Percentiles rank a stretch among this genome's conserved stretches.
Conservation (phyloP, 2,113 vertebrate species). For the Abramis brama region DNA sequence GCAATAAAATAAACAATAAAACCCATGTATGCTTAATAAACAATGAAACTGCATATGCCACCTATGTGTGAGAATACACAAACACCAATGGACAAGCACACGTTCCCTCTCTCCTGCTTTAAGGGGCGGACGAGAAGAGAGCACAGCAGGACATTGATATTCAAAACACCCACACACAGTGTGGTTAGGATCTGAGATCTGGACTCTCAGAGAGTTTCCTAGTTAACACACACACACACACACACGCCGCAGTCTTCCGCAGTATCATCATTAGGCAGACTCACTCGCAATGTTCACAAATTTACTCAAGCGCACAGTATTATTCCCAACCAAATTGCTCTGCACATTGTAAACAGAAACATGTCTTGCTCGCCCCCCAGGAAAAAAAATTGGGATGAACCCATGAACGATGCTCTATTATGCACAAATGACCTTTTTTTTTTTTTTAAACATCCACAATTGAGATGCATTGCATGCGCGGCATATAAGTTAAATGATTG, state of each 20-base stretch:
- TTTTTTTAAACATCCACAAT: neutral
- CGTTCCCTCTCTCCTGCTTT: slow-evolving; percentile 33
- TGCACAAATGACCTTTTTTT: neutral
- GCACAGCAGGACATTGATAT: slow-evolving; percentile 60
- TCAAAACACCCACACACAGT: slow-evolving; percentile 60
- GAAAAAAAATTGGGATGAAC: neutral
- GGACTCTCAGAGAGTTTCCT: slow-evolving; percentile 55
- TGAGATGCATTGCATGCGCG: neutral
- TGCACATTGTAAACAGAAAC: slow-evolving; percentile 13
- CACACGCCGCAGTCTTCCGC: slow-evolving; percentile 61
- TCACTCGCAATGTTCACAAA: slow-evolving; percentile 67
- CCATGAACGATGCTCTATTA: neutral
- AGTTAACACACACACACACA: slow-evolving; percentile 51
- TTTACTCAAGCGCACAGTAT: slow-evolving; percentile 46
- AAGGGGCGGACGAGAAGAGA: slow-evolving; percentile 38
- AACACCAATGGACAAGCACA: slow-evolving; percentile 42
- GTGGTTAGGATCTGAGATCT: slow-evolving; percentile 59
- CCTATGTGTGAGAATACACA: slow-evolving; percentile 44
- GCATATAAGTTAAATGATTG: slow-evolving; percentile 29
- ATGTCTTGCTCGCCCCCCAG: neutral
- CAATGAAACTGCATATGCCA: slow-evolving; percentile 24
- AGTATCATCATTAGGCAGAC: slow-evolving; percentile 75
- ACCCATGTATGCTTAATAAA: slow-evolving; percentile 27
- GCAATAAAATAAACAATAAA: slow-evolving; percentile 56
- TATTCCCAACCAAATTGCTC: slow-evolving; percentile 26